Evolutionary conservation across 2,797 vertebrate genomes (phyloP).

Genomic region (Manis pentadactyla): DNA sequence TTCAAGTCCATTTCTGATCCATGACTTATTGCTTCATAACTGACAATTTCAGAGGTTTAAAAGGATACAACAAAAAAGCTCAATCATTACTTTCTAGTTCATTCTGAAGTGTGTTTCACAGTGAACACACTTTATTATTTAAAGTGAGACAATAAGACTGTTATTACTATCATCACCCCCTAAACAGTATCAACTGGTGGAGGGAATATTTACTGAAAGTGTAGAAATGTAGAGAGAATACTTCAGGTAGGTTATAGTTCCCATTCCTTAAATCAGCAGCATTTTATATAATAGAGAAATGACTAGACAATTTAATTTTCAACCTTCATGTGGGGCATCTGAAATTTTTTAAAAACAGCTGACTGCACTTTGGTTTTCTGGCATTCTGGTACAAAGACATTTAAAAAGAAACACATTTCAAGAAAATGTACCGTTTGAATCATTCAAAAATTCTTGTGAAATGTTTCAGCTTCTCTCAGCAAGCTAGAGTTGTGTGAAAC

Average conservation of each 20-base stretch:
- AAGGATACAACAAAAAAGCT: not conserved
- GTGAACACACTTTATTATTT: not conserved
- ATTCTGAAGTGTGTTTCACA: not conserved
- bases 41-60: slow-evolving; percentile 56
- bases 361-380: slow-evolving; percentile 10
- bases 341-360: not conserved
- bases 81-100: not conserved
- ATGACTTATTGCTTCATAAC: slow-evolving; percentile 53
- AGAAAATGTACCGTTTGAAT: slow-evolving; percentile 5
- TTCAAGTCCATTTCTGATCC: slow-evolving; percentile 59
- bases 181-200: not conserved
- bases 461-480: not conserved
- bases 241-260: not conserved
- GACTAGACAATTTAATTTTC: not conserved
- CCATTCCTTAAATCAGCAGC: not conserved
- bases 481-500: not conserved
- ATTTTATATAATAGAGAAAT: slow-evolving; percentile 2
- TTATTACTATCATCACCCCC: not conserved
- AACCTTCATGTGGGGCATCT: not conserved
- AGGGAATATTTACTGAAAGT: not conserved
- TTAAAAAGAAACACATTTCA: not conserved
- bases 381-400: slow-evolving; percentile 7
- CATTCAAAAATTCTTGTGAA: slow-evolving; percentile 35
- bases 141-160: slow-evolving; percentile 19
- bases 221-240: not conserved